Base-by-base conservation (phyloP, 2,113 vertebrate genomes). In the Gobio gobio region DNA sequence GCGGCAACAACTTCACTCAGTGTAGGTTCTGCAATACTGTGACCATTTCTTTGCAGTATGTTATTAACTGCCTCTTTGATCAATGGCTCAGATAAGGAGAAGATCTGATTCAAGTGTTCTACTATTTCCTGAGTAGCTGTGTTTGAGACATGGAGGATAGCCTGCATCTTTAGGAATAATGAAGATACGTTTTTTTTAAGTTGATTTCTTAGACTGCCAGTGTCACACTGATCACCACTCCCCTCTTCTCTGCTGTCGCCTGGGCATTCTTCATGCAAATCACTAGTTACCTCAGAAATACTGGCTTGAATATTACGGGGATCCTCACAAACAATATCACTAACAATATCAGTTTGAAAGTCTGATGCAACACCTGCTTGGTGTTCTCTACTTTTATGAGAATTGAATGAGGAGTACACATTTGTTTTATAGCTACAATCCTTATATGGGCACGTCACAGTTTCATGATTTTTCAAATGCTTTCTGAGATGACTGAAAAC, bases 111-210 rank as follows among this genome's bases (percentile, higher is more conserved):
- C 54, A 87, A 70, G 14, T 83, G 20, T 1, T 89, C 79, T 0
- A 85, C 74, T 78, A 87, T 87, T 80, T 85, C 85, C 58, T 87
- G 83, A 2, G 24, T 80, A 83, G 88, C 83, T 51, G 29, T 78
- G 56, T 78, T 78, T 58, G 76, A 45, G 49, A 58, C 13, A 58
- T 64, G 61, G 1, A 64, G 61, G 24, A 64, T 64, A 4, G 61
- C 16, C 51, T 54, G 51, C 51, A 54, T 54, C 51, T 54, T 54
- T 3, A 54, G 1, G 3, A 54, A 54, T 73, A 73, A 72, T 0
- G 47, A 45, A 70, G 51, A 33, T 51, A 58, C 20, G 58, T 83
- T 43, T 16, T 2, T 22, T 59, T 16, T 12, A 5, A 83, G 22
- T 6, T 83, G 49, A 45, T 74, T 59, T 73, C 22, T 73, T 22